Evolutionary conservation across 2,888 invertebrate species (phyloP), one percentile per base, ranked within the genome.

Genomic region (Drosophila nr. perissopoda): DNA sequence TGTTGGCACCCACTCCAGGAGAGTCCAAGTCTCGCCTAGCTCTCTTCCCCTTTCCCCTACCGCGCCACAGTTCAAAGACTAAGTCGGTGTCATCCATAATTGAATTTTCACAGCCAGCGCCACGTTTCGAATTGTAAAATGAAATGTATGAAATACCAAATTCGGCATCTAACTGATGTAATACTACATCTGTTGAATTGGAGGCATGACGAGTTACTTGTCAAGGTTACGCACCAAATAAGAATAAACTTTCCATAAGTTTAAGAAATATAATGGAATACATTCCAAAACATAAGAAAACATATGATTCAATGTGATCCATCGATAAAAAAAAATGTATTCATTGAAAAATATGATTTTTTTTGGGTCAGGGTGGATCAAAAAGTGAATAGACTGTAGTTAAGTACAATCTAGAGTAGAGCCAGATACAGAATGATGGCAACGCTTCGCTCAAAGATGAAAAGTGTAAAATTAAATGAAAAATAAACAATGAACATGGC

Each of bases 401-500:
- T 29, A 40, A 18, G 46, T 11, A 27, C 33, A 18, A 42, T 48
- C 25, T 7, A 48, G 49, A 53, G 59, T 42, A 21, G 2, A 11
- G 54, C 2, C 8, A 11, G 33, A 18, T 31, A 7, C 18, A 31
- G 56, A 7, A 21, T 42, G 25, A 36, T 56, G 42, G 70, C 36
- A 36, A 18, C n/a, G 42, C 36, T 58, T 48, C 70, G 46, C 61
- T 76, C 64, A 40, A 72, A 76, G 77, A 81, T 77, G 70, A 81
- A 81, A 71, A 75, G 76, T 86, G 82, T 83, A 83, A 90, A 90
- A 90, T 90, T 86, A 86, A 86, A 90, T 86, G 83, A 90, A 86
- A 86, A 90, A 88, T 86, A 86, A 86, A 86, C 90, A 90, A 90
- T 86, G 90, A 86, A 88, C 70, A 75, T 83, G 76, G 84, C 87